phyloP scores from a whole-genome alignment of 1,140 invertebrate species.

The Drosophila miranda region DNA sequence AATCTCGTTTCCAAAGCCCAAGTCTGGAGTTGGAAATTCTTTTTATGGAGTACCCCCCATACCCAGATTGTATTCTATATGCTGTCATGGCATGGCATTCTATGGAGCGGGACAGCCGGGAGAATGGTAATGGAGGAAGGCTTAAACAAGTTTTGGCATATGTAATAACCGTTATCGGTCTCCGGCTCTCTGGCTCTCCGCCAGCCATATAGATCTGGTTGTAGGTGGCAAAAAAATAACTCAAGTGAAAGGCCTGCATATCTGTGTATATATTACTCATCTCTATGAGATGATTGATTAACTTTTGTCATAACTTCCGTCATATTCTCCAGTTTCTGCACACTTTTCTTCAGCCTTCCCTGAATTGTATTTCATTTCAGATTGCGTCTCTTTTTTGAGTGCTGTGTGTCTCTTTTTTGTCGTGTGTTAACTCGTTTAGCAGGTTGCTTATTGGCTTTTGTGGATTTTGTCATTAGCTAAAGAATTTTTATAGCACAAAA shows the following conservation, averaged over 20 bases:
- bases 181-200: not conserved
- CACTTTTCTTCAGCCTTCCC: conserved; percentile 5
- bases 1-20: conserved; percentile 66
- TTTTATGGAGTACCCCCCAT: conserved; percentile 34
- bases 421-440: conserved; percentile 55
- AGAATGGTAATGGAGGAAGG: conserved; percentile 15
- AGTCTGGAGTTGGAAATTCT: conserved; percentile 43
- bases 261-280: conserved; percentile 15
- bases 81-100: conserved; percentile 57
- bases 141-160: conserved; percentile 64
- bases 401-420: conserved; percentile 8
- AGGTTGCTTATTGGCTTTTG: conserved; percentile 46
- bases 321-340: conserved; percentile 35
- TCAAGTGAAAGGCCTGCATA: conserved; percentile 56
- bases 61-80: conserved; percentile 15
- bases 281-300: conserved; percentile 58
- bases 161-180: conserved; percentile 65
- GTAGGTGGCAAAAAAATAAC: conserved; percentile 52
- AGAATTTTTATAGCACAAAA: conserved; percentile 64
- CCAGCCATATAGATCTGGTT: conserved; percentile 12
- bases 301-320: conserved; percentile 55
- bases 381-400: conserved; percentile 1
- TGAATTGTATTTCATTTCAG: conserved; percentile 24
- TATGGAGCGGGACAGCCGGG: conserved; percentile 15
- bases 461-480: conserved; percentile 71